phyloP scores from a whole-genome alignment of 2,113 vertebrate genomes.

The Cyanocitta stelleri region DNA sequence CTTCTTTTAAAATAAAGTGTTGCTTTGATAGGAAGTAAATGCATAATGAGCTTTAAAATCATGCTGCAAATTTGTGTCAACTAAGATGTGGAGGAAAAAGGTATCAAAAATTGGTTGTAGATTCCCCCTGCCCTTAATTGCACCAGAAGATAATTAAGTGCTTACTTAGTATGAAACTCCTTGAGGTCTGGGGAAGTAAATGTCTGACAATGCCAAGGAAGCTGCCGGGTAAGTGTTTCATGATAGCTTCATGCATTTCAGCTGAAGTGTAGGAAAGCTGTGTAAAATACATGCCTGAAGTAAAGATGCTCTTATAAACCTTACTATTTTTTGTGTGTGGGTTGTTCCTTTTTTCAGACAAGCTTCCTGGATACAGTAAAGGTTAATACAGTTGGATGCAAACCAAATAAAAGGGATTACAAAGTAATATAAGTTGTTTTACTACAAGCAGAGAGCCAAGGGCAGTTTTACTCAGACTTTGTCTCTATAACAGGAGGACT shows the following conservation, averaged over 20 bases:
- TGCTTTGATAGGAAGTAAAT: neutral
- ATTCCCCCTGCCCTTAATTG: rapidly evolving
- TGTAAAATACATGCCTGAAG: neutral
- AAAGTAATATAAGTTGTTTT: neutral
- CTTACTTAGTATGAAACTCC: neutral
- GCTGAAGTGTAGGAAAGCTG: neutral
- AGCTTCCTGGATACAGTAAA: neutral
- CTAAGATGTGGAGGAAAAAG: neutral
- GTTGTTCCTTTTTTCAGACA: neutral
- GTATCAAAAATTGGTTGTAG: neutral
- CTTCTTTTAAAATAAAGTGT: rapidly evolving
- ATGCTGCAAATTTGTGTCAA: neutral
- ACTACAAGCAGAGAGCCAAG: neutral
- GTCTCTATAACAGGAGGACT: neutral
- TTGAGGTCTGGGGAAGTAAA: neutral
- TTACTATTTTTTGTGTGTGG: neutral
- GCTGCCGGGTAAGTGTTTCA: neutral
- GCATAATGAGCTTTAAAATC: neutral
- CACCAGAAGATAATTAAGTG: neutral
- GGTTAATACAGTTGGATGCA: neutral
- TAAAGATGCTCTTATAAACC: neutral
- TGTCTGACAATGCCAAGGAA: neutral
- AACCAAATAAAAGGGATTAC: neutral
- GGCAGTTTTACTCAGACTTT: neutral
- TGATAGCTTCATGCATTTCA: neutral